These are phyloP conservation scores for Temnothorax unifasciatus DNA, from an alignment of 2,888 invertebrate species.

Conservation along the genomic window DNA sequence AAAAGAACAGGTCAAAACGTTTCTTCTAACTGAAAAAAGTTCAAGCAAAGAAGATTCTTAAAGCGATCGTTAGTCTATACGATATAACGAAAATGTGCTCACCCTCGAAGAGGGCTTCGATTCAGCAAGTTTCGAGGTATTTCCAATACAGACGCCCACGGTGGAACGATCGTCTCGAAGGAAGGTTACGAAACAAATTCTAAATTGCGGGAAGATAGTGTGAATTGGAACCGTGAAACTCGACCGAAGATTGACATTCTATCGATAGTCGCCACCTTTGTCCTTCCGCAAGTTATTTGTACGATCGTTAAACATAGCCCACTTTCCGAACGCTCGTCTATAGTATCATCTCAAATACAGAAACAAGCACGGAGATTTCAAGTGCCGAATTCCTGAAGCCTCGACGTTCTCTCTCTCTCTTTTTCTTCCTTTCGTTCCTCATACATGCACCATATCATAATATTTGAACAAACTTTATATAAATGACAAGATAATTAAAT, in stretches of 20 bases:
- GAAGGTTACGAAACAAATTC: slow-evolving; percentile 28
- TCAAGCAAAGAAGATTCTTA: not conserved
- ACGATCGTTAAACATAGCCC: slow-evolving; percentile 10
- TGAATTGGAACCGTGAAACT: slow-evolving; percentile 29
- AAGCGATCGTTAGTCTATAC: not conserved
- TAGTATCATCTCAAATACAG: not conserved
- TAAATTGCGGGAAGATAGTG: slow-evolving; percentile 32
- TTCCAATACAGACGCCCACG: slow-evolving; percentile 31
- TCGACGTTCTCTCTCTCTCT: not conserved
- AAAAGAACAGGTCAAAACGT: not conserved
- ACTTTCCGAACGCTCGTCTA: slow-evolving; percentile 10
- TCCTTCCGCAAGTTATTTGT: slow-evolving; percentile 20
- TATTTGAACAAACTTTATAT: slow-evolving; percentile 13
- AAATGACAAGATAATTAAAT: slow-evolving; percentile 10
- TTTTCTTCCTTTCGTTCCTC: not conserved
- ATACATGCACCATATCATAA: not conserved
- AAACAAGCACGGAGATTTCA: not conserved
- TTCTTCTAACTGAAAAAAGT: not conserved
- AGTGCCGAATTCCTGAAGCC: not conserved
- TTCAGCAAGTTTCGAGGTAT: slow-evolving; percentile 51
- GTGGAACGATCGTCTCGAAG: slow-evolving; percentile 54
- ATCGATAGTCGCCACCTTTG: slow-evolving; percentile 39
- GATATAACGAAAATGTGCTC: not conserved
- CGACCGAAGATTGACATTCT: slow-evolving; percentile 35
- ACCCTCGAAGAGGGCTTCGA: not conserved